Conservation (phyloP, 2,797 vertebrate genomes). For the Galaxias olidus region DNA sequence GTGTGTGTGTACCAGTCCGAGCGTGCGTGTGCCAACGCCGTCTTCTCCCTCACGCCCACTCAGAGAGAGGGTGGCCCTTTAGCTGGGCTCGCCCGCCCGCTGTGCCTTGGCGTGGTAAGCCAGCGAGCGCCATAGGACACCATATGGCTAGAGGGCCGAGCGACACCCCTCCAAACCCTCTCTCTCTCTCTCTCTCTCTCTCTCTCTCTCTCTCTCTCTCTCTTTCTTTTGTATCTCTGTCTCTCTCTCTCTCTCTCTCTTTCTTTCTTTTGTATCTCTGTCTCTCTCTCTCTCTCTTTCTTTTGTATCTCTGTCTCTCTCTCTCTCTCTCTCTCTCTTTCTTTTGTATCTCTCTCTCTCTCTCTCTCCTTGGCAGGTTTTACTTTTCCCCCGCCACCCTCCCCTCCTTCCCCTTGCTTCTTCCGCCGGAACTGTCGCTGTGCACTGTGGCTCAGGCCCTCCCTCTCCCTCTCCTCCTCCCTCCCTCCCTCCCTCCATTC, state of each 20-base stretch:
- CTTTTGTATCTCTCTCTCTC: not conserved
- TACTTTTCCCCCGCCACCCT: not conserved
- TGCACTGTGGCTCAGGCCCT: not conserved
- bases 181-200: conserved; percentile 31
- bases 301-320: not conserved
- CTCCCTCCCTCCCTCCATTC: not conserved
- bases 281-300: not conserved
- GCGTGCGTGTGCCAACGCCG: too few relatives aligned
- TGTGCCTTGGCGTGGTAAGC: conserved; percentile 39
- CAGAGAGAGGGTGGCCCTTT: too few relatives aligned
- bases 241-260: conserved; percentile 37
- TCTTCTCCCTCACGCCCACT: too few relatives aligned
- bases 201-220: conserved; percentile 34
- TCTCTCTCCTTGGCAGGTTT: conserved; percentile 4
- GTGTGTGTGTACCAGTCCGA: too few relatives aligned
- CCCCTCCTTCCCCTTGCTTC: not conserved
- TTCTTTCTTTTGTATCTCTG: conserved; percentile 23
- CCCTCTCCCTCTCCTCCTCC: conserved; percentile 5
- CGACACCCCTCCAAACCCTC: conserved; percentile 22
- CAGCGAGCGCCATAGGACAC: conserved; percentile 22
- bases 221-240: conserved; percentile 26
- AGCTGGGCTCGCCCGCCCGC: not conserved
- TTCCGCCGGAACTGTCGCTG: conserved; percentile 7
- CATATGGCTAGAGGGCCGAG: conserved; percentile 68
- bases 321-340: conserved; percentile 6